Conservation (phyloP, 2,888 invertebrate species). For the Campoplex capitator region DNA sequence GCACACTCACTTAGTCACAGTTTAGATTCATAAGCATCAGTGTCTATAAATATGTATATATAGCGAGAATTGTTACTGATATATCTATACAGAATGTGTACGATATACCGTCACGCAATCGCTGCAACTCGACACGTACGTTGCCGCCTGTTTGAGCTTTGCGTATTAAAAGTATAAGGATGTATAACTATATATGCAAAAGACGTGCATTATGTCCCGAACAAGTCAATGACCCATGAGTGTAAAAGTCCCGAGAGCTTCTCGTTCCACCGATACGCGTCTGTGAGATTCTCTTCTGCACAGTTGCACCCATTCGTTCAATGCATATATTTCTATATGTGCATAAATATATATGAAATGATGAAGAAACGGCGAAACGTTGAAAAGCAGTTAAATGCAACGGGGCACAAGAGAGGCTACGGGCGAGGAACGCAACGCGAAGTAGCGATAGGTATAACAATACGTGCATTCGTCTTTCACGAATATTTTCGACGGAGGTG, state of each 20-base stretch:
- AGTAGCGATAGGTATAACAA: slow-evolving; percentile 17
- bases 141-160: slow-evolving; percentile 44
- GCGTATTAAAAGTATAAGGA: no score
- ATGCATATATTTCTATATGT: not conserved
- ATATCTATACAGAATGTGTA: slow-evolving; percentile 26
- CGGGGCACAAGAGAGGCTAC: no score
- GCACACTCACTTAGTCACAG: slow-evolving; percentile 43
- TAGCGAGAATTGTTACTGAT: slow-evolving; percentile 9
- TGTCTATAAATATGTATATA: slow-evolving; percentile 19
- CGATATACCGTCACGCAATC: slow-evolving; percentile 58
- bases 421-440: not conserved
- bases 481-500: not conserved
- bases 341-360: not conserved
- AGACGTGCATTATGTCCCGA: slow-evolving; percentile 67
- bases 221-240: slow-evolving; percentile 72
- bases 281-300: slow-evolving; percentile 47
- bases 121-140: slow-evolving; percentile 53
- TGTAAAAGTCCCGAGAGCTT: slow-evolving; percentile 68
- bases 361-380: slow-evolving; percentile 12
- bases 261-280: slow-evolving; percentile 50
- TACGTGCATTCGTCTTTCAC: not conserved
- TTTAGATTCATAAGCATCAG: slow-evolving; percentile 39
- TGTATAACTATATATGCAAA: slow-evolving; percentile 30
- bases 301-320: not conserved
- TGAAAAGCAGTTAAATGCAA: slow-evolving; percentile 27